Percentiles rank a stretch among this genome's conserved stretches.
Conservation (phyloP, 2,113 vertebrate species). For the Megaceryle maxima region DNA sequence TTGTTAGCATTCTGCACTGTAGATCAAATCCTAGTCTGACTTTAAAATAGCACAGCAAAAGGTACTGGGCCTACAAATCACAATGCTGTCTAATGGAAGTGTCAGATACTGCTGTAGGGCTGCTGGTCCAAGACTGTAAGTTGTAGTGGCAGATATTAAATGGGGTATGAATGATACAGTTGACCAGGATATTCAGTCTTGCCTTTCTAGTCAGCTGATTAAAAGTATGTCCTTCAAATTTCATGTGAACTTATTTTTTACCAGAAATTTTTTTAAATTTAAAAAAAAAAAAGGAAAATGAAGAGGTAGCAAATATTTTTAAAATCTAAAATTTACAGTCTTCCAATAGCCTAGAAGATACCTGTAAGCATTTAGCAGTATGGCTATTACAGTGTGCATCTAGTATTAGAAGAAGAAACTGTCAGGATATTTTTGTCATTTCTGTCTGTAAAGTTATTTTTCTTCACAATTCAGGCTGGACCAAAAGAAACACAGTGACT, state of each 20-base stretch:
- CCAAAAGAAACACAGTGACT: background rate
- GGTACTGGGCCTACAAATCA: background rate
- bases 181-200: background rate
- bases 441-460: background rate
- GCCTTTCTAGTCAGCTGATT: background rate
- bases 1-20: background rate
- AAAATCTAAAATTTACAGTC: background rate
- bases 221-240: background rate
- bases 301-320: background rate
- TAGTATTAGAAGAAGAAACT: background rate
- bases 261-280: background rate
- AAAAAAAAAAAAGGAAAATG: background rate
- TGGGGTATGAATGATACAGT: background rate
- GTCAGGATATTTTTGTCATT: background rate
- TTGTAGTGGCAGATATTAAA: constrained; percentile 17
- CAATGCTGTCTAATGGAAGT: background rate
- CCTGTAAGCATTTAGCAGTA: background rate
- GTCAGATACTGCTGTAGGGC: background rate
- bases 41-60: constrained; percentile 19
- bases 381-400: background rate
- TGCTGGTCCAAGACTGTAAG: background rate
- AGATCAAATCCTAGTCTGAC: background rate
- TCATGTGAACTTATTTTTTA: background rate
- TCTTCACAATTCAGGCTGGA: background rate
- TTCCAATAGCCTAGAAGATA: background rate